Evolutionary conservation across 2,888 invertebrate species (phyloP).

Genomic region (Temnothorax unifasciatus): DNA sequence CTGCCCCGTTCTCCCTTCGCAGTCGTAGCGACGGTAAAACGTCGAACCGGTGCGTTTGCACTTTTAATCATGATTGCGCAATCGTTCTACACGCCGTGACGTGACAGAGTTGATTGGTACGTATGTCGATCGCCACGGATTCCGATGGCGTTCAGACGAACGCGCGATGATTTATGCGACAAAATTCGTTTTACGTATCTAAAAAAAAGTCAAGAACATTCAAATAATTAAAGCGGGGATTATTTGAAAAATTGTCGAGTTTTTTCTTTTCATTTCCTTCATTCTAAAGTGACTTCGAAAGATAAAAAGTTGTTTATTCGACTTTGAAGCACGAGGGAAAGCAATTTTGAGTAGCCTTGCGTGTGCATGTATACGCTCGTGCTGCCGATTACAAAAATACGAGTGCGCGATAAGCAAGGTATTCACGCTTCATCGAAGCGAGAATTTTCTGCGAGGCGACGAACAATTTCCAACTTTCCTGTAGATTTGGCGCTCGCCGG

Average conservation of each 20-base stretch:
- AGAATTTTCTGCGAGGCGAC: slow-evolving; percentile 35
- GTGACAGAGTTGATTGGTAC: slow-evolving; percentile 35
- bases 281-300: background rate
- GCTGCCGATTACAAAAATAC: slow-evolving; percentile 34
- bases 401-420: slow-evolving; percentile 35
- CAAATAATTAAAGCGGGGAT: background rate
- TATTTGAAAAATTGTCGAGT: background rate
- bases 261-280: background rate
- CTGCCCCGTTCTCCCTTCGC: background rate
- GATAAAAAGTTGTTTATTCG: background rate
- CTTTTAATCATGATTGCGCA: slow-evolving; percentile 60
- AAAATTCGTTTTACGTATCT: background rate
- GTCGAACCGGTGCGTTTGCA: slow-evolving; percentile 40
- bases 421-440: slow-evolving; percentile 53
- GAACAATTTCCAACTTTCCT: slow-evolving; percentile 44
- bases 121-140: slow-evolving; percentile 14
- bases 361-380: background rate
- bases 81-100: slow-evolving; percentile 52
- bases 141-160: slow-evolving; percentile 8
- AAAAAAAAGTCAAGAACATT: background rate
- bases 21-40: slow-evolving; percentile 42
- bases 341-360: background rate
- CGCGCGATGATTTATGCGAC: slow-evolving; percentile 15
- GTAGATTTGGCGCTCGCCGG: slow-evolving; percentile 31
- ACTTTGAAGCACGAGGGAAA: background rate